Base-by-base conservation (phyloP, 2,888 invertebrate species). In the Lumbricus terrestris region DNA sequence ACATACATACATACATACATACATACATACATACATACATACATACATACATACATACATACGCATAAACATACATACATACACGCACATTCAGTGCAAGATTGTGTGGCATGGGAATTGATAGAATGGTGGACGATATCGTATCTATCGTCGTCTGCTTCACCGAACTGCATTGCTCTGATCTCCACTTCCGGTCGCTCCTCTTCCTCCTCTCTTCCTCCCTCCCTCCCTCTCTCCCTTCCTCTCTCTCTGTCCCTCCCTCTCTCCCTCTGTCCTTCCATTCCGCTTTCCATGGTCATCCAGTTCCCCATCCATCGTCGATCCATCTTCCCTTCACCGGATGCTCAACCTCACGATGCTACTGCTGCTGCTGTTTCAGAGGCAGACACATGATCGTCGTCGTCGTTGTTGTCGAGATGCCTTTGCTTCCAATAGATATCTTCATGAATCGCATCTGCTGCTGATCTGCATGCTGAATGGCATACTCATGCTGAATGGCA, bases 21-120 rank as follows among this genome's bases (percentile, higher is more conserved):
- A 88, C 40, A 88, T 54, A 88, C 40, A 88, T 54, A 34, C 34
- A 88, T 54, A 88, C 40, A 88, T 54, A 88, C 29, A 88, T 54
- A 88, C 40, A 88, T 54, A 88, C 29, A 85, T 35, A 85, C 20
- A 85, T 35, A 85, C 20, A 85, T 85, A 35, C n/a, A 85, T n/a
- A 85, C n/a, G n/a, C n/a, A n/a, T 40, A 40, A 11, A 40, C 6
- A 40, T 6, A 11, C 8, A 40, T 40, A 15, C 6, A 40, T 40
- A 40, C 40, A 40, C n/a, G n/a, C n/a, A n/a, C n/a, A n/a, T n/a
- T n/a, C n/a, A 20, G n/a, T n/a, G n/a, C n/a, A n/a, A n/a, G 69
- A n/a, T n/a, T 69, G 3, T 11, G 29, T 69, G 69, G 69, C 29
- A 1, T 29, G 69, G n/a, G 29, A n/a, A 69, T 69, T 47, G 47